These are phyloP conservation scores for Cacoxenus indagator DNA, from an alignment of 2,888 invertebrate species.

Conservation along the genomic window DNA sequence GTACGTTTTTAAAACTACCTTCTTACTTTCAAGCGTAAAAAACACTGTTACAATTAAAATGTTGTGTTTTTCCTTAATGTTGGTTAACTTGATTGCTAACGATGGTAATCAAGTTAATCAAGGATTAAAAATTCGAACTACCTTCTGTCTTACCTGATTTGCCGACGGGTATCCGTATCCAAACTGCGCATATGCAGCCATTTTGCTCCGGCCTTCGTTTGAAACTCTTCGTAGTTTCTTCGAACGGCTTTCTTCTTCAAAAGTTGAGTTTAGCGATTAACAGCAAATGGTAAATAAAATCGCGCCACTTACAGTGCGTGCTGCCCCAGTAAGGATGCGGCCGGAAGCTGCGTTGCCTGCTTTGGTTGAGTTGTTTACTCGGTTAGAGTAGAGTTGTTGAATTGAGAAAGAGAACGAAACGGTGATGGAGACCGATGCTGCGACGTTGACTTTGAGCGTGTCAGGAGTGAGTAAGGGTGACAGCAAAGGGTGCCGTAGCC, in stretches of 20 bases:
- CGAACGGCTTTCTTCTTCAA: slow-evolving; percentile 22
- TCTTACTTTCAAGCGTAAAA: too few relatives aligned
- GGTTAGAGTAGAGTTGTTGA: too few relatives aligned
- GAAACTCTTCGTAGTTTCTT: background rate
- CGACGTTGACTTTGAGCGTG: background rate
- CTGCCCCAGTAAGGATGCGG: slow-evolving; percentile 11
- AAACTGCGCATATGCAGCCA: slow-evolving; percentile 91
- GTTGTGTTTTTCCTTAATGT: too few relatives aligned
- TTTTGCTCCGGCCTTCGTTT: slow-evolving; percentile 40
- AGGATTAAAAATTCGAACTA: too few relatives aligned
- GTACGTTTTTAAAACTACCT: too few relatives aligned
- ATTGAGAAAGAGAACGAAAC: background rate
- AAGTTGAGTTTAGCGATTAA: slow-evolving; percentile 27
- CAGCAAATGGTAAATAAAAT: slow-evolving; percentile 13
- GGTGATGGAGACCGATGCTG: background rate
- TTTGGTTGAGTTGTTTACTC: background rate
- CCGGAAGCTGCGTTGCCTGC: slow-evolving; percentile 6
- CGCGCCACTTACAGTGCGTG: background rate
- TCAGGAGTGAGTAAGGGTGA: slow-evolving; percentile 7
- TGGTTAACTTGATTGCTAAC: too few relatives aligned
- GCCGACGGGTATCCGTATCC: slow-evolving; percentile 93
- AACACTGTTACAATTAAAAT: too few relatives aligned
- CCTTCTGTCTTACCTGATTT: slow-evolving; percentile 92
- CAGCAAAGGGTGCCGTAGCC: background rate
- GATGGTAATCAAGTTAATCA: too few relatives aligned